A percentile compares a stretch with the other conserved stretches of the same genome.
phyloP scores from a whole-genome alignment of 2,113 vertebrate genomes.

The Psettodes erumei region DNA sequence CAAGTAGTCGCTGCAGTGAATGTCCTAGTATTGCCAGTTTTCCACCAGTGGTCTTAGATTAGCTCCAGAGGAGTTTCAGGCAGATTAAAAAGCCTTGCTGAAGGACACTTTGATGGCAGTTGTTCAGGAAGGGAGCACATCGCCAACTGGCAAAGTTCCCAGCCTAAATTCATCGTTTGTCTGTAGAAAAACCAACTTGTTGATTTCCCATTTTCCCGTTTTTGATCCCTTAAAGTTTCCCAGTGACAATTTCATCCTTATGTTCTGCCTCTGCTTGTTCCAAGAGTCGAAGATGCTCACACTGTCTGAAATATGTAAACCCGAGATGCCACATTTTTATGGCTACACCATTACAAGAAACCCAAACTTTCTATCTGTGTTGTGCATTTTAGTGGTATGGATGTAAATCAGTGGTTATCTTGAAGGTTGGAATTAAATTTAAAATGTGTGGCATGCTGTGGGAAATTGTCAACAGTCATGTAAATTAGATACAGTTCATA shows the following conservation, averaged over 20 bases:
- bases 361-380: not conserved
- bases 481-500: conserved; percentile 21
- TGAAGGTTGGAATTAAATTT: not conserved
- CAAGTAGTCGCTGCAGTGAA: conserved; percentile 18
- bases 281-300: not conserved
- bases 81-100: conserved; percentile 6
- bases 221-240: not conserved
- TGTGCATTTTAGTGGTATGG: not conserved
- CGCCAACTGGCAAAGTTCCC: not conserved
- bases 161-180: not conserved
- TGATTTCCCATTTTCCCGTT: not conserved
- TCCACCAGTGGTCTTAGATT: conserved; percentile 16
- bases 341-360: not conserved
- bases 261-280: not conserved
- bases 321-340: not conserved
- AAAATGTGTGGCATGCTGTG: conserved; percentile 3
- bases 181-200: not conserved
- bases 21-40: conserved; percentile 9
- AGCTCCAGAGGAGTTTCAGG: conserved; percentile 10
- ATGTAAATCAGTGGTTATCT: conserved; percentile 8
- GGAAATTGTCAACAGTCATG: conserved; percentile 2
- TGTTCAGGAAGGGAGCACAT: not conserved
- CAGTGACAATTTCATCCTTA: not conserved
- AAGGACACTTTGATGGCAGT: conserved; percentile 19
- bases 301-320: not conserved